Conservation (phyloP, 2,888 invertebrate species). For the Drosophila algonquin region DNA sequence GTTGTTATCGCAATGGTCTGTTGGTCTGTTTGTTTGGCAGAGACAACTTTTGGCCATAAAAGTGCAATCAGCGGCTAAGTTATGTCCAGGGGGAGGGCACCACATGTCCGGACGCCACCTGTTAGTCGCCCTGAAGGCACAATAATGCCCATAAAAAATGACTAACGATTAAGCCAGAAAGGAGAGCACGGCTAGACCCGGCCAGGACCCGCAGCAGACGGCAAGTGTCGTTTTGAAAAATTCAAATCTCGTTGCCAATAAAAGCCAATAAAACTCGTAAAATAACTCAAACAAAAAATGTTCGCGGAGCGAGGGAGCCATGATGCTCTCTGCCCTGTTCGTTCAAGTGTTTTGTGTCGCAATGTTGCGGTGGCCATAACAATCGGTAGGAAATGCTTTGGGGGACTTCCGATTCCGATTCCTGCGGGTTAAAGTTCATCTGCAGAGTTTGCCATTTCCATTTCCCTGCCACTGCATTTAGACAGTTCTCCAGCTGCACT, state of each 20-base stretch:
- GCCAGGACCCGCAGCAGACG: conserved; percentile 38
- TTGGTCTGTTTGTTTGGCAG: conserved; percentile 1
- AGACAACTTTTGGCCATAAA: conserved; percentile 80
- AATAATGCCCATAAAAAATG: conserved; percentile 79
- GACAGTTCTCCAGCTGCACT: conserved; percentile 26
- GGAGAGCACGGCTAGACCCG: conserved; percentile 33
- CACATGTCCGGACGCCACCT: conserved; percentile 71
- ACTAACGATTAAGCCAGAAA: conserved; percentile 73
- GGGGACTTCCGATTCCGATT: conserved; percentile 9
- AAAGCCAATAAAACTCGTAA: conserved; percentile 81
- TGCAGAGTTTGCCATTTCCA: conserved; percentile 7
- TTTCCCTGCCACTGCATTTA: conserved; percentile 23
- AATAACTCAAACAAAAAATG: conserved; percentile 69
- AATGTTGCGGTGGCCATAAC: conserved; percentile 71
- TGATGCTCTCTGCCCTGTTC: conserved; percentile 35
- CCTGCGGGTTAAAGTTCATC: conserved; percentile 32
- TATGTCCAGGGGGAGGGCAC: conserved; percentile 59
- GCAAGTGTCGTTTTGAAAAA: conserved; percentile 76
- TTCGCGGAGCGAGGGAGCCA: conserved; percentile 31
- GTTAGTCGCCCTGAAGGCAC: conserved; percentile 69
- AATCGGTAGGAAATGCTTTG: conserved; percentile 5
- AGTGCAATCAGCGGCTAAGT: conserved; percentile 80
- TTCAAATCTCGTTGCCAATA: conserved; percentile 79
- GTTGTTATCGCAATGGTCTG: conserved; percentile 55
- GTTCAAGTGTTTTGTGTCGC: conserved; percentile 74